Percentiles rank a stretch among this genome's conserved stretches.
These are phyloP conservation scores for Melitaea cinxia DNA, from an alignment of 1,140 invertebrate species.

Conservation along the genomic window DNA sequence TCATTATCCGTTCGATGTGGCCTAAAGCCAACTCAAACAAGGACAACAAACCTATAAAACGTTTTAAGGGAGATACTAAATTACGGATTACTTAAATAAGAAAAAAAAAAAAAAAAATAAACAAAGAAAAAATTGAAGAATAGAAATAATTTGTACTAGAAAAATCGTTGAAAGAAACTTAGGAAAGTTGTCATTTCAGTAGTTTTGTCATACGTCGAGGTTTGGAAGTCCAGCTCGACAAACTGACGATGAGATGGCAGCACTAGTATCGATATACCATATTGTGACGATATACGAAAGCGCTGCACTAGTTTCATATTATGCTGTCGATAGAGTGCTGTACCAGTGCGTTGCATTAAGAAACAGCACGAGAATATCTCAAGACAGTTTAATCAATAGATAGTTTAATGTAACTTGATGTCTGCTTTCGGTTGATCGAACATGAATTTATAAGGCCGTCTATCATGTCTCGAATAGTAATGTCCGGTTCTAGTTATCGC, in stretches of 20 bases:
- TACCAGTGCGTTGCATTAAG: neutral
- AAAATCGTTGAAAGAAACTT: slow-evolving; percentile 29
- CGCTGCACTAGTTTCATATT: neutral
- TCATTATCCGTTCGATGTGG: neutral
- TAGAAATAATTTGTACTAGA: slow-evolving; percentile 47
- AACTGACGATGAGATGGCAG: neutral
- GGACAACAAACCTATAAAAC: slow-evolving; percentile 35
- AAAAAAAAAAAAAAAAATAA: slow-evolving; percentile 21
- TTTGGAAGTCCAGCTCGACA: slow-evolving; percentile 28
- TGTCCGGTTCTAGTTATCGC: no score
- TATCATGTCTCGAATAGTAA: no score
- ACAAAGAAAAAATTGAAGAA: slow-evolving; percentile 21
- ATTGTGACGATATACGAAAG: neutral
- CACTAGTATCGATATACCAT: neutral
- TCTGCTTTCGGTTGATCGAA: no score
- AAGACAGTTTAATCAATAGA: no score
- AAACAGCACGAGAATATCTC: no score
- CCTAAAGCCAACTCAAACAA: slow-evolving; percentile 1
- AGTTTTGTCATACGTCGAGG: neutral
- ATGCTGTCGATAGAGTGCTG: slow-evolving; percentile 4
- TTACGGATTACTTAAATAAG: slow-evolving; percentile 13
- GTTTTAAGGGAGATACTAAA: slow-evolving; percentile 28
- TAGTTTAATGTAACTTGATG: no score
- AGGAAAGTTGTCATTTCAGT: slow-evolving; percentile 26
- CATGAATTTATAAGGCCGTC: no score